Conservation (phyloP, 1,140 invertebrate species). For the Metaphire vulgaris region DNA sequence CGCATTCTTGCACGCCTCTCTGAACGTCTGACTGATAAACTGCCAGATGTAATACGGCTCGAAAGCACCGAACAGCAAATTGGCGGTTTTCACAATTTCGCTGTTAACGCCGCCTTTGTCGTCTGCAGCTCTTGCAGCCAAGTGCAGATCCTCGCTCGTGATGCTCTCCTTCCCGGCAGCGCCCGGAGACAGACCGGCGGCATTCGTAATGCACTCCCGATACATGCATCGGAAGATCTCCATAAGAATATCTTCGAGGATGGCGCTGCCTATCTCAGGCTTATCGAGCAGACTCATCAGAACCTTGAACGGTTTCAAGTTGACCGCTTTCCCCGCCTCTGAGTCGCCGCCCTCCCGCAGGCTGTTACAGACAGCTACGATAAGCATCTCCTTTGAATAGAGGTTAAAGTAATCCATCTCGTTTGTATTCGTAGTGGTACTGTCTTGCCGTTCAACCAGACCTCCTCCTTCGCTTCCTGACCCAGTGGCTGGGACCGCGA, state of each 20-base stretch:
- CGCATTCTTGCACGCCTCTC: conserved; percentile 56
- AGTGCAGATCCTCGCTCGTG: background rate
- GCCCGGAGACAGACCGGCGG: background rate
- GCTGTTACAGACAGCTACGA: conserved; percentile 53
- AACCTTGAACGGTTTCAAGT: conserved; percentile 74
- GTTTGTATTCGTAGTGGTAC: conserved; percentile 33
- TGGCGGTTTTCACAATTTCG: conserved; percentile 72
- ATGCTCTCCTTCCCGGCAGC: background rate
- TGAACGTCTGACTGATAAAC: conserved; percentile 67
- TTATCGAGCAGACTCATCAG: conserved; percentile 81
- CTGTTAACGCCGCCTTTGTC: background rate
- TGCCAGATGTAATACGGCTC: conserved; percentile 82
- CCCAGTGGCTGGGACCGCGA: conserved; percentile 29
- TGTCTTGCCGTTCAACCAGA: conserved; percentile 32
- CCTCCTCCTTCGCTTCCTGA: conserved; percentile 42
- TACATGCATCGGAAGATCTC: conserved; percentile 69
- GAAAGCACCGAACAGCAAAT: conserved; percentile 74
- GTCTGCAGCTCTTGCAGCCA: background rate
- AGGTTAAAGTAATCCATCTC: conserved; percentile 63
- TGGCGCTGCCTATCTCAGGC: conserved; percentile 75
- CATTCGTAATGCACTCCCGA: conserved; percentile 36
- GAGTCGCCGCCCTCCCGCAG: conserved; percentile 44
- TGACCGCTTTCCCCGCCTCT: conserved; percentile 36
- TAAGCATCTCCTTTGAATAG: conserved; percentile 62
- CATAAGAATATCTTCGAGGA: conserved; percentile 76